A percentile compares a stretch with the other conserved stretches of the same genome.
phyloP scores from a whole-genome alignment of 2,113 vertebrate genomes.

The Corynorhinus townsendii region DNA sequence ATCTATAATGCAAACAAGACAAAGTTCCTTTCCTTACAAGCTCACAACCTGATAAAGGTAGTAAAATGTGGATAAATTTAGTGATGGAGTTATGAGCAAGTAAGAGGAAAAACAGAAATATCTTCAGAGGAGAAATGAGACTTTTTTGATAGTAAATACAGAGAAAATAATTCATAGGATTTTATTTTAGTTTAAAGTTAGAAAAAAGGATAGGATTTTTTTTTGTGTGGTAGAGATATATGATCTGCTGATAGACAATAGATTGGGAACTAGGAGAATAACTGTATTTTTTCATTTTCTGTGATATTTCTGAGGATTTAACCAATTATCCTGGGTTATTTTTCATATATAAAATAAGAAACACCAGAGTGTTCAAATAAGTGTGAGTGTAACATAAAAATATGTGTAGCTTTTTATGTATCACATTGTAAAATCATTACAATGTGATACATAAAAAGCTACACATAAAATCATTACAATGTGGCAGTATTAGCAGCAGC shows the following conservation, averaged over 20 bases:
- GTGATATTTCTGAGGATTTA: background rate
- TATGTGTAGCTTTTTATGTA: background rate
- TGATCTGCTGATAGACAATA: background rate
- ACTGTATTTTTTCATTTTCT: background rate
- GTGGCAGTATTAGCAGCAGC: background rate
- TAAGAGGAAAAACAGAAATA: background rate
- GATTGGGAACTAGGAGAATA: background rate
- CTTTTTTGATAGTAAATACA: background rate
- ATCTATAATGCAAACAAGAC: background rate
- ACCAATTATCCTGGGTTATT: background rate
- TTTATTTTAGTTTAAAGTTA: constrained; percentile 5
- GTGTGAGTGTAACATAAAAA: background rate
- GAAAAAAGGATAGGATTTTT: background rate
- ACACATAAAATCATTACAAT: background rate
- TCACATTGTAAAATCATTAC: background rate
- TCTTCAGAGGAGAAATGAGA: background rate
- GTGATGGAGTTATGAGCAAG: background rate
- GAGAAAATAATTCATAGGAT: background rate
- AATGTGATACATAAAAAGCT: too few species aligned
- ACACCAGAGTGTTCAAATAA: background rate
- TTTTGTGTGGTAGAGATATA: background rate
- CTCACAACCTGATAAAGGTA: background rate
- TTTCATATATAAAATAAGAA: constrained; percentile 13
- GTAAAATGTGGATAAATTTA: background rate
- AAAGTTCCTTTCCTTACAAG: background rate